Conservation (phyloP, 2,113 vertebrate genomes). For the Sphyrna mokarran region DNA sequence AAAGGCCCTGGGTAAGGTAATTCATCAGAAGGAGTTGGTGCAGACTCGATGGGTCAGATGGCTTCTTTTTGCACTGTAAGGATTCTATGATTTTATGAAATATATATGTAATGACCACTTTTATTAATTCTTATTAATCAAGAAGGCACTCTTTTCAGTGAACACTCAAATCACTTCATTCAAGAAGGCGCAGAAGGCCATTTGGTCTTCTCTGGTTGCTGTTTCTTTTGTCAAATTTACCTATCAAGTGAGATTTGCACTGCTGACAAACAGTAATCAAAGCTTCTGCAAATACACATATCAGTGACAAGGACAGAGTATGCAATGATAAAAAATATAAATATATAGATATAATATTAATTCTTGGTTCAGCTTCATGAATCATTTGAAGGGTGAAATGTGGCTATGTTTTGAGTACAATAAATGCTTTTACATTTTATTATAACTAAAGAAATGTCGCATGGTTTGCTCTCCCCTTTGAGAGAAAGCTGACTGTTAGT, state of each 20-base stretch:
- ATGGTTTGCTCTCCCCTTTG: no score
- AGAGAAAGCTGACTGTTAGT: no score
- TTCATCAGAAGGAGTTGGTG: no score
- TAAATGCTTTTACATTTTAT: neutral
- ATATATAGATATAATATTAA: neutral
- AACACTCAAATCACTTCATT: neutral
- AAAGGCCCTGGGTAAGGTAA: no score
- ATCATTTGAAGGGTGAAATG: neutral
- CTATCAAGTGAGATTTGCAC: neutral
- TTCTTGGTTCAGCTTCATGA: neutral
- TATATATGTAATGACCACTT: neutral
- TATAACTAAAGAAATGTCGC: no score
- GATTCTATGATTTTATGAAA: neutral
- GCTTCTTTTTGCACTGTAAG: no score
- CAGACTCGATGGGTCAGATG: no score
- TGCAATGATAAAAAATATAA: neutral
- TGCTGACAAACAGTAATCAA: neutral
- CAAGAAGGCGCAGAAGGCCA: no score
- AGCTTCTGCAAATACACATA: neutral
- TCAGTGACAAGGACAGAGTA: neutral
- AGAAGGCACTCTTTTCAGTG: neutral
- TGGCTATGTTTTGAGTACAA: neutral
- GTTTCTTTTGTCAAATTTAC: neutral
- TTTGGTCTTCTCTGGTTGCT: no score
- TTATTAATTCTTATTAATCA: neutral